Base-by-base conservation (phyloP, 2,113 vertebrate species). In the Festucalex cinctus region DNA sequence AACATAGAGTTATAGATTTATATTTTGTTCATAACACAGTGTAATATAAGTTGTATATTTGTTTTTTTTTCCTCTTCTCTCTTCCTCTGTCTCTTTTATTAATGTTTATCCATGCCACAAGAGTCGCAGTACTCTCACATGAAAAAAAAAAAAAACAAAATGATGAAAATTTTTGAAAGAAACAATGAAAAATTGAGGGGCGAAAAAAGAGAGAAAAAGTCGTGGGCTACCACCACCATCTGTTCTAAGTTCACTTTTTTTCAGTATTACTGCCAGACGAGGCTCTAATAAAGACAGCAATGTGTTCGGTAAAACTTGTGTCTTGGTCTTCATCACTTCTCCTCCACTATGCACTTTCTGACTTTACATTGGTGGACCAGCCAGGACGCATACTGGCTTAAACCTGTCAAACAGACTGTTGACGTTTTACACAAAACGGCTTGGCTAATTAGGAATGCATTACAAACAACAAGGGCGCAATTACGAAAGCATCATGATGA, bases 41-140 rank as follows among this genome's bases (percentile, higher is more conserved):
- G 97, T 99, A 99, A 98, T 98, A 98, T 98, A 99, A 99, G 95
- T 99, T 99, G 97, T 99, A 98, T 98, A 99, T 99, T 99, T 99
- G 95, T 94, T 96, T 96, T 95, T 92, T 93, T 39, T 36, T 58
- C 22, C 24, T 35, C 7, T 36, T 56, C 49, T 86, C 74, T 89
- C 82, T 88, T 86, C 86, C 83, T 85, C 80, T 79, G 85, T 91
- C 91, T 95, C 94, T 96, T 97, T 98, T 97, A 95, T 92, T 95
- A 95, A 97, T 98, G 95, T 94, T 57, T 97, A 95, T 97, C 93
- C 95, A 98, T 95, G 94, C 95, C 95, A 98, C 94, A 95, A 94
- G 95, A 97, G 95, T 95, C 90, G 89, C 93, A 91, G 92, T 90
- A 93, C 95, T 96, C 95, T 94, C 93, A 90, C 74, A 91, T 69